phyloP scores from a whole-genome alignment of 2,888 invertebrate species.

The Eurytoma adleriae region DNA sequence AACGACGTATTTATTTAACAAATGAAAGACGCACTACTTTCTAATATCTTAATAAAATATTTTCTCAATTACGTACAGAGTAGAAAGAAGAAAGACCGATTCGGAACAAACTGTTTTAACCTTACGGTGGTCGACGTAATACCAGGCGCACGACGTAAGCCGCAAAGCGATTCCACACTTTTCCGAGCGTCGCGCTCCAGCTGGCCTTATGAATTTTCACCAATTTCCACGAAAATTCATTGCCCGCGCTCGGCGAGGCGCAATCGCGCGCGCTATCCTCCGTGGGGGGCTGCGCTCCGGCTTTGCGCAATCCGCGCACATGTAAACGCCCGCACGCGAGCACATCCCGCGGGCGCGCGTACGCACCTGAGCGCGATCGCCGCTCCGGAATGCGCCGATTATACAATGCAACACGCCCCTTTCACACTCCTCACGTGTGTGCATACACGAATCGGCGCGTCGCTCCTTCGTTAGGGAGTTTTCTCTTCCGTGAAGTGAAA shows the following conservation, averaged over 20 bases:
- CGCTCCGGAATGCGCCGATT: conserved; percentile 35
- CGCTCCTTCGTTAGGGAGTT: conserved; percentile 38
- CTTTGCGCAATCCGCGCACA: conserved; percentile 23
- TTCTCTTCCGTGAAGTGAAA: conserved; percentile 42
- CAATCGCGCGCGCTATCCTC: not conserved
- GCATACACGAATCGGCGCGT: not conserved
- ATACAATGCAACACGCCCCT: conserved; percentile 34
- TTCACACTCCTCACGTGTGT: conserved; percentile 34
- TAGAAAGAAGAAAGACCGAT: no score
- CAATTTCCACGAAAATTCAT: conserved; percentile 30
- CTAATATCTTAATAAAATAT: no score
- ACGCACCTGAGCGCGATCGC: not conserved
- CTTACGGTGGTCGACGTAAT: no score
- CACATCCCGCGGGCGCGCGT: not conserved
- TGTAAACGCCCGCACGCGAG: not conserved
- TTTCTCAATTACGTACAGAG: no score
- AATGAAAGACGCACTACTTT: no score
- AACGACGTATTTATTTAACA: no score
- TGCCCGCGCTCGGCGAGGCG: not conserved
- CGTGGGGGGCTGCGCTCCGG: no score
- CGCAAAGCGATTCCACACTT: no score
- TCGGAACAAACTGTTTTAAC: no score
- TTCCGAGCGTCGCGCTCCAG: no score
- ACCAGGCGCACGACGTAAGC: no score
- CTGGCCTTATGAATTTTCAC: no score